These are phyloP conservation scores for Acrocephalus arundinaceus DNA, from an alignment of 2,113 vertebrate species.

Conservation along the genomic window DNA sequence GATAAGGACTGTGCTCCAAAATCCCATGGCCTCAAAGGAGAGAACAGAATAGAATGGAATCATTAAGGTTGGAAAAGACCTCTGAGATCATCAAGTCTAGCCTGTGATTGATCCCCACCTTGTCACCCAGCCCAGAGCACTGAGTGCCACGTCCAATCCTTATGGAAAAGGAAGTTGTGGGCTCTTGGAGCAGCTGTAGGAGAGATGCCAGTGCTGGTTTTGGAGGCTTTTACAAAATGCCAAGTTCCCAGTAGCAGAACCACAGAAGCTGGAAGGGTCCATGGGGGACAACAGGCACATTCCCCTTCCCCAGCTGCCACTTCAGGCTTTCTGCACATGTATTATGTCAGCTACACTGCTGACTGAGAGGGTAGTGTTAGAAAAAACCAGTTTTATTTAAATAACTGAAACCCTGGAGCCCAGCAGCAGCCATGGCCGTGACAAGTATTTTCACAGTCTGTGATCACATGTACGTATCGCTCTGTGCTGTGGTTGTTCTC, in stretches of 20 bases:
- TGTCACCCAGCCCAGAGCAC: background rate
- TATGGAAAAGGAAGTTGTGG: background rate
- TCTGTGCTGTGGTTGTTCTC: background rate
- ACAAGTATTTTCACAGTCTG: background rate
- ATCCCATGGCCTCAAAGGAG: background rate
- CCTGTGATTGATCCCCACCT: background rate
- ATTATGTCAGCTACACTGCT: background rate
- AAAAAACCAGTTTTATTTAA: conserved; percentile 42
- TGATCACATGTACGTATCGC: background rate
- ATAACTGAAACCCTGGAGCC: conserved; percentile 11
- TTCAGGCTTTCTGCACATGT: background rate
- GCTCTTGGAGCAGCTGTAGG: background rate
- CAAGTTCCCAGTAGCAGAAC: background rate
- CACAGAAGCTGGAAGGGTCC: background rate
- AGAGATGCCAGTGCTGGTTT: background rate
- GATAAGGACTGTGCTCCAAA: background rate
- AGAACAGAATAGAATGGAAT: background rate
- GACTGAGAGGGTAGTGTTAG: background rate
- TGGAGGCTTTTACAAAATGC: background rate
- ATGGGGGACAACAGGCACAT: background rate
- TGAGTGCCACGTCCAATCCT: background rate
- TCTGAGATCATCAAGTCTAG: background rate
- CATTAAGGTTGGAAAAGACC: background rate
- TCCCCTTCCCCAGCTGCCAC: background rate
- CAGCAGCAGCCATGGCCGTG: background rate